phyloP scores from a whole-genome alignment of 2,797 vertebrate species.

The Halcyon chelicuti region DNA sequence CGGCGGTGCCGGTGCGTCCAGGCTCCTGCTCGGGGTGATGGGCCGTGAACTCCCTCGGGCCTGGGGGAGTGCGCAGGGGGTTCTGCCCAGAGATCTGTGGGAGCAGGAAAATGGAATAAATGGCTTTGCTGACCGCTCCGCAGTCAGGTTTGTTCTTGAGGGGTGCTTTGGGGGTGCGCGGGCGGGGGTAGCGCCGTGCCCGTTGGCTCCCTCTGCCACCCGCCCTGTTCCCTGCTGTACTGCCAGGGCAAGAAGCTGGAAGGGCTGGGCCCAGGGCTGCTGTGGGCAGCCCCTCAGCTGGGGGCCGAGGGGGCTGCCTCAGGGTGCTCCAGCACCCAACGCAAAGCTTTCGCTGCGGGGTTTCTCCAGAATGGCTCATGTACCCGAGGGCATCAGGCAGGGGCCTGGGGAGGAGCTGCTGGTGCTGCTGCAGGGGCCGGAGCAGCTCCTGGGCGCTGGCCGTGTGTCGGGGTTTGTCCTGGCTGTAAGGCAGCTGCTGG shows the following conservation, averaged over 20 bases:
- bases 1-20: rapidly evolving
- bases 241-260: rapidly evolving
- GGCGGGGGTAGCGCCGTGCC: rapidly evolving
- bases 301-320: neutral
- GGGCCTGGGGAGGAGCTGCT: neutral
- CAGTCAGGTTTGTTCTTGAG: neutral
- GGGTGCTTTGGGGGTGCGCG: no score
- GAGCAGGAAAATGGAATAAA: slow-evolving; percentile 56
- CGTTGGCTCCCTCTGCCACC: rapidly evolving
- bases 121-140: slow-evolving; percentile 55
- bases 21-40: rapidly evolving
- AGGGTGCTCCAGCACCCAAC: neutral
- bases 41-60: slow-evolving; percentile 9
- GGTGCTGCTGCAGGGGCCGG: neutral
- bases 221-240: neutral
- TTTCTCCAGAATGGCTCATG: rapidly evolving
- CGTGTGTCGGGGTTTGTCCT: rapidly evolving
- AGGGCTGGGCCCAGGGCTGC: neutral
- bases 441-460: rapidly evolving
- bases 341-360: neutral
- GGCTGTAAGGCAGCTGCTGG: rapidly evolving
- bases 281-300: neutral
- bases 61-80: neutral
- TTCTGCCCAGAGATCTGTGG: slow-evolving; percentile 49
- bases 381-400: neutral